Conservation (phyloP, 2,113 vertebrate genomes). For the Leuciscus idus region DNA sequence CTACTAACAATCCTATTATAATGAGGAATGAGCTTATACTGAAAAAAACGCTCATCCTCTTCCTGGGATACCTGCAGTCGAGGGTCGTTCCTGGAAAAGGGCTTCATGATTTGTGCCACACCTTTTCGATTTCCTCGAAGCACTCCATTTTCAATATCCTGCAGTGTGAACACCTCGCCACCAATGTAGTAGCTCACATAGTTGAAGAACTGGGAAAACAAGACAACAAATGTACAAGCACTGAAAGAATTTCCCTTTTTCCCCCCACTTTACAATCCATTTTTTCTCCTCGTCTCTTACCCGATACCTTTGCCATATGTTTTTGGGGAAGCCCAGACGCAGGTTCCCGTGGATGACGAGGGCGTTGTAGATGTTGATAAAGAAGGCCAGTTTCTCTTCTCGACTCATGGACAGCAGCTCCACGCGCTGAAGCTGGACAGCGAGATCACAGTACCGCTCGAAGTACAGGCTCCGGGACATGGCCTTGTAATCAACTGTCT, state of each 20-base stretch:
- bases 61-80: conserved; percentile 72
- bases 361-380: conserved; percentile 83
- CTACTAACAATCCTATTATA: too few relatives aligned
- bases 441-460: conserved; percentile 74
- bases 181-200: conserved; percentile 83
- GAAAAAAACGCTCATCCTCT: not conserved
- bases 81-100: conserved; percentile 79
- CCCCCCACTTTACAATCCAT: too few relatives aligned
- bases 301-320: conserved; percentile 80
- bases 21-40: too few relatives aligned
- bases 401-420: conserved; percentile 74
- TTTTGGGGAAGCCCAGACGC: conserved; percentile 75
- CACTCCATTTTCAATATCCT: conserved; percentile 82
- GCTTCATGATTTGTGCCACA: conserved; percentile 73
- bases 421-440: conserved; percentile 78
- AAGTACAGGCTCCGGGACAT: conserved; percentile 71
- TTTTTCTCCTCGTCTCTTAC: conserved; percentile 60
- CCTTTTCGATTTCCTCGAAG: conserved; percentile 81
- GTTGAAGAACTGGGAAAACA: conserved; percentile 78
- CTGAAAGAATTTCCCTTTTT: not conserved
- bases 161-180: conserved; percentile 79
- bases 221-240: not conserved
- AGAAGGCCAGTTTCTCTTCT: conserved; percentile 82
- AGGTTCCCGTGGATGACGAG: conserved; percentile 80
- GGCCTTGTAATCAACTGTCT: conserved; percentile 80